Conservation (phyloP, 2,113 vertebrate genomes). For the western clawed frog (Xenopus tropicalis) region DNA sequence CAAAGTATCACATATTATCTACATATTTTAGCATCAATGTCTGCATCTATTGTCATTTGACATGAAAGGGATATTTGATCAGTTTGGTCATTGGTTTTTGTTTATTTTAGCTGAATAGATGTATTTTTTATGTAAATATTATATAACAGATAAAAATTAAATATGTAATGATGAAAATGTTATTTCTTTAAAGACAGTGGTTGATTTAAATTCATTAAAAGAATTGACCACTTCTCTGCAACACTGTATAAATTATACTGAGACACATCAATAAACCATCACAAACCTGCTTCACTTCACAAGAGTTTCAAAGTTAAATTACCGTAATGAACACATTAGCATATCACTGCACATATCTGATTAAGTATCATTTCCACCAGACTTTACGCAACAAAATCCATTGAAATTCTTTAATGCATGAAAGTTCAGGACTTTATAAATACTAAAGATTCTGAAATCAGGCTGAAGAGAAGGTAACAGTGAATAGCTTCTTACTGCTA, state of each 20-base stretch:
- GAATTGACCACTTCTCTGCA: conserved; percentile 35
- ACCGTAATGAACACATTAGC: conserved; percentile 44
- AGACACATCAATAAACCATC: conserved; percentile 41
- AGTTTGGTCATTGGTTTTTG: no score
- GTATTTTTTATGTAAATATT: background rate
- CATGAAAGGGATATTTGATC: no score
- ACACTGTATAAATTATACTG: conserved; percentile 27
- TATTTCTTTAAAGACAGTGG: conserved; percentile 8
- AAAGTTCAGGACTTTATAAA: conserved; percentile 32
- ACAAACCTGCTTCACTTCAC: conserved; percentile 32
- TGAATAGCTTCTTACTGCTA: background rate
- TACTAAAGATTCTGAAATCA: conserved; percentile 32
- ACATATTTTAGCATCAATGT: no score
- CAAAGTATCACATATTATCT: no score
- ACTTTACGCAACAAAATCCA: conserved; percentile 37
- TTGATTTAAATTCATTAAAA: conserved; percentile 30
- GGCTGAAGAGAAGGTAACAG: conserved; percentile 9
- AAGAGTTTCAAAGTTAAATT: conserved; percentile 42
- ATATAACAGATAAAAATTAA: conserved; percentile 26
- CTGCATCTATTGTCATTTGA: no score
- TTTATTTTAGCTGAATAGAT: no score
- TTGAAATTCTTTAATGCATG: conserved; percentile 28
- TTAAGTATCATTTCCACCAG: conserved; percentile 39
- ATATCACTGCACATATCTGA: conserved; percentile 42
- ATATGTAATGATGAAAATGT: conserved; percentile 3